phyloP scores from a whole-genome alignment of 2,113 vertebrate species.

The Cyprinodon variegatus region DNA sequence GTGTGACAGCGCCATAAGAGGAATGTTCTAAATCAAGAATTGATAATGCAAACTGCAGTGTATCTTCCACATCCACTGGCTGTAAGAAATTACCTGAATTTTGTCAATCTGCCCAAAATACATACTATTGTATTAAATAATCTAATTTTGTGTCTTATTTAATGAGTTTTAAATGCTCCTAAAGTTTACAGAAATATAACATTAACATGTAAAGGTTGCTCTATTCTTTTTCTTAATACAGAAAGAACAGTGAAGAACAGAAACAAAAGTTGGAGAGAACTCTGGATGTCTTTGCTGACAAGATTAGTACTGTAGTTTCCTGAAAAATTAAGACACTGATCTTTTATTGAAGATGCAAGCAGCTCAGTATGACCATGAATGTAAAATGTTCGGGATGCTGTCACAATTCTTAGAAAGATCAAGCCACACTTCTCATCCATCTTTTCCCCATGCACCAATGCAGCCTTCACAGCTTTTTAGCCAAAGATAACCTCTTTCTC shows the following conservation, averaged over 20 bases:
- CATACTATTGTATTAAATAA: background rate
- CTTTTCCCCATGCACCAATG: background rate
- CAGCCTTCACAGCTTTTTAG: background rate
- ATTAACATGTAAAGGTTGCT: background rate
- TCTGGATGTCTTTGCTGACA: background rate
- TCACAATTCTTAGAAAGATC: background rate
- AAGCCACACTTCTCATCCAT: too few species aligned
- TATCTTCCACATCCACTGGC: background rate
- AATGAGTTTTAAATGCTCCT: too few species aligned
- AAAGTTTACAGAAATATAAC: background rate
- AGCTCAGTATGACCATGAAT: background rate
- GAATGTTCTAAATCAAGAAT: background rate
- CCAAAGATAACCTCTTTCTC: background rate
- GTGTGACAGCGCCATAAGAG: too few species aligned
- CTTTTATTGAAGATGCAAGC: constrained; percentile 1
- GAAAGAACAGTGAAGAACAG: background rate
- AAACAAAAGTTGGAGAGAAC: background rate
- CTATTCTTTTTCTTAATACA: background rate
- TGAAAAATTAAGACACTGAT: background rate
- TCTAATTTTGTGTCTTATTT: background rate
- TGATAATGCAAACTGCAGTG: background rate
- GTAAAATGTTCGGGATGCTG: background rate
- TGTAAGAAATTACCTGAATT: background rate
- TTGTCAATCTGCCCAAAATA: background rate
- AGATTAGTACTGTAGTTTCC: background rate